Base-by-base conservation (phyloP, 2,888 invertebrate species). In the Endotricha flammealis region DNA sequence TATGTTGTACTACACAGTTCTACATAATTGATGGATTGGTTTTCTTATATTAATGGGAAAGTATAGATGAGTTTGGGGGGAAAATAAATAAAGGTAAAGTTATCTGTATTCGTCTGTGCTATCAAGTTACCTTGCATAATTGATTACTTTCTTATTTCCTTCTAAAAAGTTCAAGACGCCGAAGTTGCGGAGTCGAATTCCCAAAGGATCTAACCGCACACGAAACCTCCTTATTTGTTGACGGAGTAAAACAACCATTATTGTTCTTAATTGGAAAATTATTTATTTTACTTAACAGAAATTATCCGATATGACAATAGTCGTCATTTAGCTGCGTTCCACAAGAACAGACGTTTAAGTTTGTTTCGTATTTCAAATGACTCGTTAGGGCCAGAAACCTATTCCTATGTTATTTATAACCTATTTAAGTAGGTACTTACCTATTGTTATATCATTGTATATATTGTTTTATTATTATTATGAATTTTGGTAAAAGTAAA, bases 141-240 rank as follows among this genome's bases (percentile, higher is more conserved):
- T 47, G 44, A 47, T 47, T 35, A 44, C 40, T 36, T 46, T 28
- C 32, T 34, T 41, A 41, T 38, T 46, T 31, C 38, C 34, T 12
- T 20, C 29, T 42, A 41, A 40, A 46, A 44, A 44, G 35, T 38
- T 33, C 35, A 36, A 36, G 45, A 24, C 32, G 12, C 39, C 32
- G 39, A 39, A 44, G 31, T 42, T 42, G 42, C 39, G 46, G 32
- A 11, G 11, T 32, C 32, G 9, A 24, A 32, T 32, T 23, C 23
- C 32, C 24, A 0, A 8, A 13, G 8, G 45, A 47, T 20, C 2
- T 6, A 58, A 62, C 53, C 54, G 60, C 53, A 32, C 64, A 24
- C 9, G 13, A 9, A 24, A 32, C 32, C 16, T 10, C 3, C 24
- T 25, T 23, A 16, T 25, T 25, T 8, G 32, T 25, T 11, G 23